Conservation (phyloP, 2,888 invertebrate genomes). For the Exocentrus adspersus region DNA sequence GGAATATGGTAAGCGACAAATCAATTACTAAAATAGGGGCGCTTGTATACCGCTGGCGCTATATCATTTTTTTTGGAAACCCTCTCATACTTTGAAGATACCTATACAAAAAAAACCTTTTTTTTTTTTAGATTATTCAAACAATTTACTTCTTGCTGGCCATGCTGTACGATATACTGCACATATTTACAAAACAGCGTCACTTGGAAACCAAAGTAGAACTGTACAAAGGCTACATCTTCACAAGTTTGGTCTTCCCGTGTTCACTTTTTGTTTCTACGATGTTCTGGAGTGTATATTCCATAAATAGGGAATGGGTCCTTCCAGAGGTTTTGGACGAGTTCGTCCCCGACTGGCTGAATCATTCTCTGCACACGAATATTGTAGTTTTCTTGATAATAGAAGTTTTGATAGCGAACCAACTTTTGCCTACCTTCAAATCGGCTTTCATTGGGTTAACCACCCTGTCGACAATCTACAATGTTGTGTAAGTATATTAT, state of each 20-base stretch:
- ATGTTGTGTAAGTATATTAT: constrained; percentile 40
- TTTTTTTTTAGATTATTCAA: constrained; percentile 40
- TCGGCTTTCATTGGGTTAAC: constrained; percentile 39
- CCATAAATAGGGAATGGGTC: constrained; percentile 44
- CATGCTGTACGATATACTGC: constrained; percentile 34
- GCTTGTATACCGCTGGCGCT: no score
- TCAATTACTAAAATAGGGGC: no score
- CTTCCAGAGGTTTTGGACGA: constrained; percentile 39
- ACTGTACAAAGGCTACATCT: constrained; percentile 39
- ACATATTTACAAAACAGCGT: constrained; percentile 12
- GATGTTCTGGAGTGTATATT: constrained; percentile 44
- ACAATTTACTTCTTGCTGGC: constrained; percentile 38
- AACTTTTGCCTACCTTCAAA: constrained; percentile 38
- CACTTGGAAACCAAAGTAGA: constrained; percentile 27
- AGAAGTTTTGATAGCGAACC: constrained; percentile 40
- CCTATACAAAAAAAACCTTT: no score
- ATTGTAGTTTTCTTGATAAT: constrained; percentile 37
- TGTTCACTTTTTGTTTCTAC: constrained; percentile 38
- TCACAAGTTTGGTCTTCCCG: constrained; percentile 39
- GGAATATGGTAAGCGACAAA: constrained; percentile 31
- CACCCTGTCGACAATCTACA: constrained; percentile 32
- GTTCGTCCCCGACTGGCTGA: constrained; percentile 41
- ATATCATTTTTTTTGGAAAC: no score
- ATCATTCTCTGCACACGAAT: constrained; percentile 43
- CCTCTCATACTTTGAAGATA: no score